Conservation (phyloP, 2,797 vertebrate genomes). For the Gallinago solitaria region DNA sequence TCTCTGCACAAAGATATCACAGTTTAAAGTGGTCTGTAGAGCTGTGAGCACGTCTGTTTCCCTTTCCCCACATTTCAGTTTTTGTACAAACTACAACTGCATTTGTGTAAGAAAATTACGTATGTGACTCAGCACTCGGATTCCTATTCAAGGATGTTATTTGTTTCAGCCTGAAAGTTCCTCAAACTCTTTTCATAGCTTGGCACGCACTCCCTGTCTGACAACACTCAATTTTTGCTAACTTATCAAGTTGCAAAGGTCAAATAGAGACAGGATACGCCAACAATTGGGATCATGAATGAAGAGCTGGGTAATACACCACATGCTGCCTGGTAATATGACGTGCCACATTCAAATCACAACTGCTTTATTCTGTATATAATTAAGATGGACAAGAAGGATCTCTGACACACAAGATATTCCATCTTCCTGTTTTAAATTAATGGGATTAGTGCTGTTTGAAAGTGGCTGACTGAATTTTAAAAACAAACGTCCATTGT, state of each 20-base stretch:
- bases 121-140: not conserved
- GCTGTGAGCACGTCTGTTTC: not conserved
- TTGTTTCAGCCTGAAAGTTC: not conserved
- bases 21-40: not conserved
- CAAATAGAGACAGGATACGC: not conserved
- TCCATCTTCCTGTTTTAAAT: constrained; percentile 57
- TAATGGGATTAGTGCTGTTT: constrained; percentile 68
- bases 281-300: not conserved
- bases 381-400: constrained; percentile 46
- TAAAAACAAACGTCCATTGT: constrained; percentile 76
- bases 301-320: not conserved
- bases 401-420: constrained; percentile 16
- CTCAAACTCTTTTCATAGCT: not conserved
- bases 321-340: not conserved
- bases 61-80: not conserved
- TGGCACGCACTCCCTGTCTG: not conserved
- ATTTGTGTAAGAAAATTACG: not conserved
- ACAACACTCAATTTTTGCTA: constrained; percentile 5
- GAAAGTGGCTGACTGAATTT: constrained; percentile 61
- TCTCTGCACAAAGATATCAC: not conserved
- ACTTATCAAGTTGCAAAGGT: not conserved
- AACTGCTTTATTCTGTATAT: constrained; percentile 47
- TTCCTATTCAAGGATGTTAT: constrained; percentile 2
- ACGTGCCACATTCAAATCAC: constrained; percentile 19
- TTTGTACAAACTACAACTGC: not conserved